Evolutionary conservation across 2,888 invertebrate genomes (phyloP), one percentile per base, ranked within the genome.

Genomic region (Chrysolina oricalcia): DNA sequence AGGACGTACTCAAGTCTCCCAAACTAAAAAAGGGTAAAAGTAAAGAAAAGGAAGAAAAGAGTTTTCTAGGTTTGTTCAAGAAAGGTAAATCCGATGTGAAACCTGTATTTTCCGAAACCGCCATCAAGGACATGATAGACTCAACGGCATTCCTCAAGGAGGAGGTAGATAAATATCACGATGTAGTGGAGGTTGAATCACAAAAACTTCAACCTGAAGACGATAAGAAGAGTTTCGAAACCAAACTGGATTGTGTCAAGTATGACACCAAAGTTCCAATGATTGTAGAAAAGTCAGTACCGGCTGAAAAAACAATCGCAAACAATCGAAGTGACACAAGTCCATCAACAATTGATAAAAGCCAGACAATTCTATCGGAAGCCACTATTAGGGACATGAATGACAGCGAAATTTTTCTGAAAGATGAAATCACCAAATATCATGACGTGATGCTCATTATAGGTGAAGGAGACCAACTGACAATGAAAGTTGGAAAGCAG

Each of bases 121-220:
- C 81, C 11, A 74, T 85, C 19, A 77, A 81, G 78, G 72, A 83
- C 43, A 86, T 86, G 82, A 84, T 83, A 10, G 82, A 85, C 35
- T 81, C 85, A 0, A 75, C 81, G 5, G 80, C 83, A 63, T 86
- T 86, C 74, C 73, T 86, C 66, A 79, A 79, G 70, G 80, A 81
- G 59, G 87, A 87, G 85, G 76, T 85, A 65, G 78, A 82, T 63
- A 78, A 81, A 50, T 86, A 84, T 69, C 83, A 87, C 68, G 87
- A 87, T 77, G 85, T 84, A 0, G 4, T 35, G 8, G 6, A 4
- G 35, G 35, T 35, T 6, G 0, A 35, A 35, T 35, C 35, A 35
- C 6, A 35, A 35, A 35, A 8, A 35, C 4, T 8, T 35, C 4
- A 35, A 6, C 8, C 35, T 35, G 35, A 35, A 35, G 6, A 35